Percentiles rank a stretch among this genome's conserved stretches.
Evolutionary conservation across 2,797 vertebrate species (phyloP).

Genomic region (Clarias fuscus): DNA sequence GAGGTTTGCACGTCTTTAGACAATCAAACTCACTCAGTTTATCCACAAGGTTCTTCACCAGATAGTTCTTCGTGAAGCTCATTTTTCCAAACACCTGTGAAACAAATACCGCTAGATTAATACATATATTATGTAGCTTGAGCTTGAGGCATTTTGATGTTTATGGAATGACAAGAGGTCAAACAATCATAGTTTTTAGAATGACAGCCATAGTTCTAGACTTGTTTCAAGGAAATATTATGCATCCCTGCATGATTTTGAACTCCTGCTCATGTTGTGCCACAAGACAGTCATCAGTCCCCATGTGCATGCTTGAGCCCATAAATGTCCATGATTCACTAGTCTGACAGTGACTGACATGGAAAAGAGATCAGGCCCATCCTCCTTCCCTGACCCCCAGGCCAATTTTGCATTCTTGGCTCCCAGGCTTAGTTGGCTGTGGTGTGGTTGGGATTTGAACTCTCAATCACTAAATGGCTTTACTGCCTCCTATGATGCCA

Average conservation of each 20-base stretch:
- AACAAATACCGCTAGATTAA: background rate
- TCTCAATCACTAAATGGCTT: background rate
- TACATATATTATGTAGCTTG: background rate
- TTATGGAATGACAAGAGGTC: background rate
- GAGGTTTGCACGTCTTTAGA: conserved; percentile 62
- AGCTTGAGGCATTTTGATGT: too few species aligned
- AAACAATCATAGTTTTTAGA: background rate
- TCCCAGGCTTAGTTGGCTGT: background rate
- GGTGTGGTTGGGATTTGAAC: background rate
- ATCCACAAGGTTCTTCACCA: conserved; percentile 80
- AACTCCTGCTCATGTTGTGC: background rate
- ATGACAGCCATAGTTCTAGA: background rate
- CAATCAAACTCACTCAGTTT: conserved; percentile 75
- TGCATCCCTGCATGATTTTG: background rate
- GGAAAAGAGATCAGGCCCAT: background rate
- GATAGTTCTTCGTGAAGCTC: conserved; percentile 79
- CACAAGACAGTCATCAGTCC: background rate
- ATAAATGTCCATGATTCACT: background rate
- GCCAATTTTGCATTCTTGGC: background rate
- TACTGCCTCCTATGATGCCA: background rate
- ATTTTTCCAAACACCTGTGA: conserved; percentile 76
- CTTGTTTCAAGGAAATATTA: background rate
- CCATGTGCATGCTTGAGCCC: background rate
- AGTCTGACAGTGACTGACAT: background rate
- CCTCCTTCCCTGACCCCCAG: background rate